A percentile compares a stretch with the other conserved stretches of the same genome.
phyloP scores from a whole-genome alignment of 2,113 vertebrate genomes.

The Castor canadensis region DNA sequence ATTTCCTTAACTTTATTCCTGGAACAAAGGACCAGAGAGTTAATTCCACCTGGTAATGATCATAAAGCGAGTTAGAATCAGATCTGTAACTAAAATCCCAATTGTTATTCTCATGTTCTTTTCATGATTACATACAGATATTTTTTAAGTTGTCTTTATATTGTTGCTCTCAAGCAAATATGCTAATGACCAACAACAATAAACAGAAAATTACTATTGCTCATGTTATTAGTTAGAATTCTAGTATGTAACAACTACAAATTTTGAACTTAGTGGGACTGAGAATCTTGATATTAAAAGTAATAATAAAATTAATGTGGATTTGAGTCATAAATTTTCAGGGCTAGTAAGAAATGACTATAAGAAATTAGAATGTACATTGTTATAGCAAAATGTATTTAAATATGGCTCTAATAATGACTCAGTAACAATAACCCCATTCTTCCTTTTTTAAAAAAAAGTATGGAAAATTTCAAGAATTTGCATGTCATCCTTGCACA shows the following conservation, averaged over 20 bases:
- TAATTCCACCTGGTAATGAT: not conserved
- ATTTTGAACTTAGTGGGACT: conserved; percentile 6
- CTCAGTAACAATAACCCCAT: not conserved
- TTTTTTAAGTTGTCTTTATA: not conserved
- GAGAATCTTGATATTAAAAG: conserved; percentile 2
- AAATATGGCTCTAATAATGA: not conserved
- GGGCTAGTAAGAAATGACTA: not conserved
- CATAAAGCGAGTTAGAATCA: conserved; percentile 10
- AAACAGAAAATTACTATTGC: not conserved
- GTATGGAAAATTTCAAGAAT: too few species aligned
- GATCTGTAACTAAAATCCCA: not conserved
- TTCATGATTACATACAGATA: not conserved
- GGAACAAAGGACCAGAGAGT: not conserved
- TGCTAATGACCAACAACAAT: not conserved
- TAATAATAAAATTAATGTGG: not conserved
- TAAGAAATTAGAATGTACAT: not conserved
- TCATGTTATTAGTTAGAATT: conserved; percentile 10
- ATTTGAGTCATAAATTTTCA: not conserved
- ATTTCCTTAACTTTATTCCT: not conserved
- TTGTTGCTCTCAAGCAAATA: not conserved
- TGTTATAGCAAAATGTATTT: not conserved
- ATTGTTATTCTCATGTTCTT: not conserved
- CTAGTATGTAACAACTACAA: not conserved
- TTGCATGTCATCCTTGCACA: too few species aligned
- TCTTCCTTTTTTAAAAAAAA: too few species aligned